phyloP scores from a whole-genome alignment of 1,140 invertebrate genomes.

The Physella acuta region DNA sequence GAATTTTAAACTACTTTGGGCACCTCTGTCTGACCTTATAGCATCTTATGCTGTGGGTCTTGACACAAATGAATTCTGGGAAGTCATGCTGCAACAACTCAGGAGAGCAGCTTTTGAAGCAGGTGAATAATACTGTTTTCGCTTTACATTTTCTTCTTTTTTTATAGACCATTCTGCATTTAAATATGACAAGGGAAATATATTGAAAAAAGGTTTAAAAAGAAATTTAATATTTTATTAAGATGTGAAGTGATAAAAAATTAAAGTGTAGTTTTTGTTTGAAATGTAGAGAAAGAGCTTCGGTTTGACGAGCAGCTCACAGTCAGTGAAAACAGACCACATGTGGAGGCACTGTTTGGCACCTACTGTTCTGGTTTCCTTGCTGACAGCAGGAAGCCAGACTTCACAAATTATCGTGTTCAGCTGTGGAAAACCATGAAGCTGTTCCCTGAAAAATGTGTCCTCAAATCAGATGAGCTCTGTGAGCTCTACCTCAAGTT shows the following conservation, averaged over 20 bases:
- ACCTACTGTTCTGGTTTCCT: too few species aligned
- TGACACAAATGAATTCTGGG: constrained; percentile 75
- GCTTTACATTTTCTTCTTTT: background rate
- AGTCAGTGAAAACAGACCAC: too few species aligned
- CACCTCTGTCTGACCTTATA: constrained; percentile 75
- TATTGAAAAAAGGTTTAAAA: constrained; percentile 1
- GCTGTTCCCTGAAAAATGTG: constrained; percentile 72
- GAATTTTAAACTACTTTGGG: constrained; percentile 88
- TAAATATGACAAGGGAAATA: constrained; percentile 1
- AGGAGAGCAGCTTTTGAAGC: constrained; percentile 56
- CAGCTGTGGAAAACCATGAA: constrained; percentile 79
- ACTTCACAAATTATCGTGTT: constrained; percentile 65
- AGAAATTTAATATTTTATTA: background rate
- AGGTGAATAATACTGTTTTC: constrained; percentile 38
- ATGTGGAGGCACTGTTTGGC: too few species aligned
- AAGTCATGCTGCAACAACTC: constrained; percentile 70
- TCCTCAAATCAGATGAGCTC: constrained; percentile 77
- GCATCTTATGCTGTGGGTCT: constrained; percentile 71
- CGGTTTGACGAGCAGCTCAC: too few species aligned
- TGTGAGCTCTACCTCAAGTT: constrained; percentile 78
- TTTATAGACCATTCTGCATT: background rate
- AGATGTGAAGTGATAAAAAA: too few species aligned
- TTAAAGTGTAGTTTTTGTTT: too few species aligned
- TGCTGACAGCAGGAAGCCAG: constrained; percentile 3
- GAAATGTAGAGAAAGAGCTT: too few species aligned